phyloP scores from a whole-genome alignment of 1,140 invertebrate genomes.

The Bombus sylvicola region DNA sequence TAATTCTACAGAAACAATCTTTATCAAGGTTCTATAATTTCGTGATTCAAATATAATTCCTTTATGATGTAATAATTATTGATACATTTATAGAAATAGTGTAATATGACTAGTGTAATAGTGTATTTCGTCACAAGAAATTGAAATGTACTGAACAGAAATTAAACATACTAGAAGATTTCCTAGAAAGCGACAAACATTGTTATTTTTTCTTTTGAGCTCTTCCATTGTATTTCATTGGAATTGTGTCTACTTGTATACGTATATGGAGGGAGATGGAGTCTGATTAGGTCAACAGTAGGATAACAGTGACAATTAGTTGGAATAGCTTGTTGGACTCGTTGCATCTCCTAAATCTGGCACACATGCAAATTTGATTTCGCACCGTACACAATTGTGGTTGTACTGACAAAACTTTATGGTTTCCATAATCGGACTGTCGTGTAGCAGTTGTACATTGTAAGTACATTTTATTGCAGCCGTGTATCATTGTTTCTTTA shows the following conservation, averaged over 20 bases:
- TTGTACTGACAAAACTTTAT: conserved; percentile 15
- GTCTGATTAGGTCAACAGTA: neutral
- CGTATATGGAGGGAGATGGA: too few species aligned
- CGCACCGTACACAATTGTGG: neutral
- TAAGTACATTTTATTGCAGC: neutral
- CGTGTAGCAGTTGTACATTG: neutral
- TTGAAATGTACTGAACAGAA: too few species aligned
- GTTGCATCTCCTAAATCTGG: conserved; percentile 53
- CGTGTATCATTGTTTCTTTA: too few species aligned
- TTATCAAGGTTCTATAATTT: too few species aligned
- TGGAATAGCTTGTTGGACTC: conserved; percentile 43
- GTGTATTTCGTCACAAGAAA: too few species aligned
- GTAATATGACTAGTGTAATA: too few species aligned
- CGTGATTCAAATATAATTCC: too few species aligned
- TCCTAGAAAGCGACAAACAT: neutral
- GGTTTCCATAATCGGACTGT: neutral
- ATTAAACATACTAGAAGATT: too few species aligned
- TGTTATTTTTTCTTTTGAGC: neutral
- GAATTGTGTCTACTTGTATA: neutral
- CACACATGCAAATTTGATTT: conserved; percentile 66
- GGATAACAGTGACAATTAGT: conserved; percentile 32
- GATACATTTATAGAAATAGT: too few species aligned
- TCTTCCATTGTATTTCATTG: neutral
- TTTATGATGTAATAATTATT: too few species aligned
- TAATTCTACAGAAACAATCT: too few species aligned